phyloP scores from a whole-genome alignment of 2,888 invertebrate species.

The Dryobotodes eremita region DNA sequence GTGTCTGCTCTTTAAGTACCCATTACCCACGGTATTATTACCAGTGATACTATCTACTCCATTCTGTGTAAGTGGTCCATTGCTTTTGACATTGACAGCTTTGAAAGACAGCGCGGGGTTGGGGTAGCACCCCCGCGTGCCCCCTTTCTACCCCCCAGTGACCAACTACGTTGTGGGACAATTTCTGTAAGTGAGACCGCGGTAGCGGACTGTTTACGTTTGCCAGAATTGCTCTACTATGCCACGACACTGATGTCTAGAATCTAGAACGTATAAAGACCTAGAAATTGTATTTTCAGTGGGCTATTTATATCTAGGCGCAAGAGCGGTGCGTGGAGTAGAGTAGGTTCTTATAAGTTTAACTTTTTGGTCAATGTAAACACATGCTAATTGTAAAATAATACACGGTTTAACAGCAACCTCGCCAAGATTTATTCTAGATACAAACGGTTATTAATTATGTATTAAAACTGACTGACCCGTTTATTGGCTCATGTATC shows the following conservation, averaged over 20 bases:
- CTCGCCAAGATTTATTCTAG: background rate
- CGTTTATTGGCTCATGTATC: background rate
- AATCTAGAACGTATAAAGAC: conserved; percentile 6
- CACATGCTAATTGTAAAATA: background rate
- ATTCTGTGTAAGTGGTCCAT: conserved; percentile 40
- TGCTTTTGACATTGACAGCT: conserved; percentile 51
- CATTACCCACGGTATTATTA: conserved; percentile 31
- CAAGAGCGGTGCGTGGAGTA: background rate
- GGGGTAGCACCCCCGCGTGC: background rate
- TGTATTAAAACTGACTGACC: background rate
- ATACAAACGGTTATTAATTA: background rate
- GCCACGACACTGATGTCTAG: background rate
- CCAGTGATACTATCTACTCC: conserved; percentile 27
- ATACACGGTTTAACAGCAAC: background rate
- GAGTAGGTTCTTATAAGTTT: no score
- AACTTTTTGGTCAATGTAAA: background rate
- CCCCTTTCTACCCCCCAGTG: conserved; percentile 37
- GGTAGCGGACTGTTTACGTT: conserved; percentile 27
- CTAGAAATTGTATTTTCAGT: conserved; percentile 20
- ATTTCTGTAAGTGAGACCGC: conserved; percentile 47
- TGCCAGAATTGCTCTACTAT: background rate
- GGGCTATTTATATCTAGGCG: background rate
- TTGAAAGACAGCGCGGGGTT: conserved; percentile 43
- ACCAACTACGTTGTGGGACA: conserved; percentile 42
- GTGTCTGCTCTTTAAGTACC: background rate